Percentiles rank a stretch among this genome's conserved stretches.
Evolutionary conservation across 2,113 vertebrate genomes (phyloP).

Genomic region (Vulpes ferrilata): DNA sequence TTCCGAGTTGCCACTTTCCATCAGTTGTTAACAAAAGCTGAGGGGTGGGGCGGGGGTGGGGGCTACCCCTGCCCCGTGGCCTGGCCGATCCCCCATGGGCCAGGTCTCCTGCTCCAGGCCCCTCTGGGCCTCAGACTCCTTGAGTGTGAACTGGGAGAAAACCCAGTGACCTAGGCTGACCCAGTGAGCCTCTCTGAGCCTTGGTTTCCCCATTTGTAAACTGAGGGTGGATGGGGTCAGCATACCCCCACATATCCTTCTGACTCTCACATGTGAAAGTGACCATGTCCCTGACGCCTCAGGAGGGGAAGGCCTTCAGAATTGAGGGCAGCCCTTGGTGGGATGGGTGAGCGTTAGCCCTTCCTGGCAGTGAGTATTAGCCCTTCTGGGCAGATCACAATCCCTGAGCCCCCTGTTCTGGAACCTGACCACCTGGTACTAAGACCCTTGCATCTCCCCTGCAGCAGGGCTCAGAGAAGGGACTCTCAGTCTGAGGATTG

Average conservation of each 20-base stretch:
- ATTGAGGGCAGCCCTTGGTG: neutral
- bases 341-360: neutral
- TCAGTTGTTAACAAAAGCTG: constrained; percentile 83
- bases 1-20: constrained; percentile 84
- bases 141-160: neutral
- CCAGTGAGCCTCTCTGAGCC: neutral
- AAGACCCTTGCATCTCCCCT: neutral
- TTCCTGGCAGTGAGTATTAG: too few relatives aligned
- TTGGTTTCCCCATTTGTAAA: neutral
- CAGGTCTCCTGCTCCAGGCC: neutral
- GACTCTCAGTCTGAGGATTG: neutral
- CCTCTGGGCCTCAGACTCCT: neutral
- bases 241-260: neutral
- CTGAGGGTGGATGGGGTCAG: fast-evolving
- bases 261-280: fast-evolving
- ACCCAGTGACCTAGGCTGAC: neutral
- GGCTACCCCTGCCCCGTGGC: neutral
- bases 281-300: neutral
- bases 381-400: too few relatives aligned
- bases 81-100: fast-evolving
- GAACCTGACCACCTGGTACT: too few relatives aligned
- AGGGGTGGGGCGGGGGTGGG: neutral
- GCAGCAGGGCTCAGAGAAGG: neutral
- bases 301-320: neutral
- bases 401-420: neutral